Conservation (phyloP, 2,113 vertebrate species). For the Trachemys scripta region DNA sequence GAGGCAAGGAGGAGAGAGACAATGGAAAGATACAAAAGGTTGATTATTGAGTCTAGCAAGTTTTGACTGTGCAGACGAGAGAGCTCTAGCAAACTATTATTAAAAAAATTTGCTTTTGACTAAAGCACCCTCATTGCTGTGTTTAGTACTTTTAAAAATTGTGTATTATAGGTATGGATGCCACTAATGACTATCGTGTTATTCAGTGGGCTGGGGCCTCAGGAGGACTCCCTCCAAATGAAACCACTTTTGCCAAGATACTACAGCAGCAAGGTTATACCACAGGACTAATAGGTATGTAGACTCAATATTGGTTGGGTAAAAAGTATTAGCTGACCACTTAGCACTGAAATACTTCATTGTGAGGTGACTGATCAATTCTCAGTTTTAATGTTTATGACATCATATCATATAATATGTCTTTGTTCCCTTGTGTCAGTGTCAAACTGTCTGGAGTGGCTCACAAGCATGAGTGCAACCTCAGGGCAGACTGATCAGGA, state of each 20-base stretch:
- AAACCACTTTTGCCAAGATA: slow-evolving; percentile 81
- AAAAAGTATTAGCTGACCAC: background rate
- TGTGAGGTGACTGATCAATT: background rate
- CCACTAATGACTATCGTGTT: slow-evolving; percentile 32
- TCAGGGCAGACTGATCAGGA: too few relatives aligned
- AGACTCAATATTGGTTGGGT: background rate
- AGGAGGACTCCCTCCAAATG: slow-evolving; percentile 78
- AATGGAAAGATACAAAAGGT: background rate
- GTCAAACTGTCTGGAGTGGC: too few relatives aligned
- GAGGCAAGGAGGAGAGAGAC: background rate
- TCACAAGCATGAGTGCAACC: too few relatives aligned
- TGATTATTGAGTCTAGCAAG: background rate
- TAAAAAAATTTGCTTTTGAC: background rate
- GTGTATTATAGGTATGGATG: slow-evolving; percentile 72
- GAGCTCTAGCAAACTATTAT: background rate
- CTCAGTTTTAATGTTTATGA: background rate
- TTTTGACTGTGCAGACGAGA: background rate
- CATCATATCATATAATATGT: too few relatives aligned
- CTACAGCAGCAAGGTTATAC: slow-evolving; percentile 75
- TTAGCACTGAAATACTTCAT: background rate
- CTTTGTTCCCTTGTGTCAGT: too few relatives aligned
- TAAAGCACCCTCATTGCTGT: background rate
- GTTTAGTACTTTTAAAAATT: background rate
- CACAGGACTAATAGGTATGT: slow-evolving; percentile 81
- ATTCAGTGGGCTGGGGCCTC: slow-evolving; percentile 72